Conservation (phyloP, 2,113 vertebrate species). For the Chaetorhynchus papuensis region DNA sequence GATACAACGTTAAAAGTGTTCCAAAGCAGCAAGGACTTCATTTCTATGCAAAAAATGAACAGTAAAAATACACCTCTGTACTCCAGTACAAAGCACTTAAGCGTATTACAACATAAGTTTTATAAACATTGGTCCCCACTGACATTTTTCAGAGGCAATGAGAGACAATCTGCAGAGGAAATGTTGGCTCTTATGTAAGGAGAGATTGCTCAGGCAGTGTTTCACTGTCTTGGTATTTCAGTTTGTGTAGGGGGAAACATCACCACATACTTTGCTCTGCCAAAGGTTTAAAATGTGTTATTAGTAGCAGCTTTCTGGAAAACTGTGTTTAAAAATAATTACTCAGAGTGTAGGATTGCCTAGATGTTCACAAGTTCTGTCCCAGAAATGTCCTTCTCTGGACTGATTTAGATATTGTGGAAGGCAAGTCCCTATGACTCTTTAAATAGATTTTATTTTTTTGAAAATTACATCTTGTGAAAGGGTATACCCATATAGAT, state of each 20-base stretch:
- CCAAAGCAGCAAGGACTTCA: neutral
- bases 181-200: neutral
- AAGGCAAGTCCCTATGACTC: neutral
- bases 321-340: constrained; percentile 12
- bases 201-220: neutral
- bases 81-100: neutral
- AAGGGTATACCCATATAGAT: neutral
- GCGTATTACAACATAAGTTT: neutral
- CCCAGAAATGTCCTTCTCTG: neutral
- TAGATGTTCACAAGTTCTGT: neutral
- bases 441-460: neutral
- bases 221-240: neutral
- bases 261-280: neutral
- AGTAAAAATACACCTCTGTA: neutral
- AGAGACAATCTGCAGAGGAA: neutral
- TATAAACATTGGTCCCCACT: neutral
- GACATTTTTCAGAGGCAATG: neutral
- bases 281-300: neutral
- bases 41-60: neutral
- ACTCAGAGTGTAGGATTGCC: neutral
- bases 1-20: neutral
- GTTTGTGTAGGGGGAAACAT: neutral
- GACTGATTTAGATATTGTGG: neutral
- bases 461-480: neutral
- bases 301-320: constrained; percentile 1